A percentile compares a stretch with the other conserved stretches of the same genome.
Evolutionary conservation across 2,797 vertebrate species (phyloP).

Genomic region (Phrynocephalus forsythii): DNA sequence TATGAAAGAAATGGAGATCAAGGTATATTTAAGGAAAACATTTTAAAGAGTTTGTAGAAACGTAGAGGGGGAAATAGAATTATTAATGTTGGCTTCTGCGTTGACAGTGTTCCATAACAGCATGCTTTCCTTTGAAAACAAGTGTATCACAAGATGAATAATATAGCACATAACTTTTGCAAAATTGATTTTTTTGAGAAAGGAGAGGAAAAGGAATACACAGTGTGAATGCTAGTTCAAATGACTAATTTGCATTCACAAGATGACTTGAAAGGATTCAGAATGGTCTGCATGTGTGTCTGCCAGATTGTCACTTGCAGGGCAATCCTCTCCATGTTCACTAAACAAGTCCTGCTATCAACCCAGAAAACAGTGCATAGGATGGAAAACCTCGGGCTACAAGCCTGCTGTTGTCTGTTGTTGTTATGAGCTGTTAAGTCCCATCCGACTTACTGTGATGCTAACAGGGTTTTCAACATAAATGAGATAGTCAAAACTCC

Average conservation of each 20-base stretch:
- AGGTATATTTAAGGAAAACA: slow-evolving; percentile 44
- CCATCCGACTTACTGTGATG: neutral
- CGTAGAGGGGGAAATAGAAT: slow-evolving; percentile 15
- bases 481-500: no score
- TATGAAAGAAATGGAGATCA: slow-evolving; percentile 22
- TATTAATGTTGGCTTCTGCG: slow-evolving; percentile 32
- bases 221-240: neutral
- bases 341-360: neutral
- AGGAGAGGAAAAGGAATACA: slow-evolving; percentile 32
- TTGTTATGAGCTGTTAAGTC: neutral
- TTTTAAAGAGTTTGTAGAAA: neutral
- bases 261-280: neutral
- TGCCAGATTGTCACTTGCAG: neutral
- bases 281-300: neutral
- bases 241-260: slow-evolving; percentile 12
- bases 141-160: slow-evolving; percentile 4
- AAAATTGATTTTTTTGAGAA: fast-evolving
- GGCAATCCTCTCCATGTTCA: neutral
- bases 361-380: neutral
- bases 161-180: neutral
- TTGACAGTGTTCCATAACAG: neutral
- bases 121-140: neutral
- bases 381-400: neutral
- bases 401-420: neutral
- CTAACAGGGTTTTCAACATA: no score